These are phyloP conservation scores for Druon quercuslanigerum DNA, from an alignment of 1,140 invertebrate species.

Conservation along the genomic window DNA sequence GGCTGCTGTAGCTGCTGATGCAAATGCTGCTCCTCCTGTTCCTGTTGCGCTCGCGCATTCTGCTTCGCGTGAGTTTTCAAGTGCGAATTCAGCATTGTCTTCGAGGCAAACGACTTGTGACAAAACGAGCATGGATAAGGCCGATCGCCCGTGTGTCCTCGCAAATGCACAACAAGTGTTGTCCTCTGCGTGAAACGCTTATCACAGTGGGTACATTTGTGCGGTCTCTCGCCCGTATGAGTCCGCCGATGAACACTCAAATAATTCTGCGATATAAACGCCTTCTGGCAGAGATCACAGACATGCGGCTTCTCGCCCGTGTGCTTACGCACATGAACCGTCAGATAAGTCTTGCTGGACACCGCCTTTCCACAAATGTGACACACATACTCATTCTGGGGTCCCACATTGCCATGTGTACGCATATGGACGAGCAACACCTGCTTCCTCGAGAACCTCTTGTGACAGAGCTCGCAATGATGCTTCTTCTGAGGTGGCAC, in stretches of 20 bases:
- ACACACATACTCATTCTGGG: constrained; percentile 79
- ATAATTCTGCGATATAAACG: constrained; percentile 83
- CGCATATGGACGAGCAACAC: constrained; percentile 74
- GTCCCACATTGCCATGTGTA: constrained; percentile 64
- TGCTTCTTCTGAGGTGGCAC: constrained; percentile 73
- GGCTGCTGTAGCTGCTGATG: constrained; percentile 46
- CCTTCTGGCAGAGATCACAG: constrained; percentile 79
- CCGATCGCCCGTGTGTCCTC: constrained; percentile 79
- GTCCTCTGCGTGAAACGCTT: constrained; percentile 85
- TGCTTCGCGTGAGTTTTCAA: constrained; percentile 73
- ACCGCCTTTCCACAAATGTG: constrained; percentile 83
- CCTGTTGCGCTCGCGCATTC: constrained; percentile 63
- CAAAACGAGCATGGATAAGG: constrained; percentile 80
- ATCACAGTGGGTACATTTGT: constrained; percentile 81
- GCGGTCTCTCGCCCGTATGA: constrained; percentile 83
- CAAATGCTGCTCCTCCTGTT: constrained; percentile 51
- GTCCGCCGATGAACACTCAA: constrained; percentile 83
- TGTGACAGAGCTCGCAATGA: constrained; percentile 73
- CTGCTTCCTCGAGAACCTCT: constrained; percentile 70
- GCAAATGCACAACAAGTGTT: constrained; percentile 74
- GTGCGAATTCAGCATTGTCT: constrained; percentile 74
- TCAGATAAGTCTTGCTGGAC: constrained; percentile 85
- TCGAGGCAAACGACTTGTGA: constrained; percentile 73
- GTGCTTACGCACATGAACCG: constrained; percentile 89
- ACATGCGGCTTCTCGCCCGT: constrained; percentile 77